Conservation (phyloP, 1,140 invertebrate species). For the Dysdera silvatica region DNA sequence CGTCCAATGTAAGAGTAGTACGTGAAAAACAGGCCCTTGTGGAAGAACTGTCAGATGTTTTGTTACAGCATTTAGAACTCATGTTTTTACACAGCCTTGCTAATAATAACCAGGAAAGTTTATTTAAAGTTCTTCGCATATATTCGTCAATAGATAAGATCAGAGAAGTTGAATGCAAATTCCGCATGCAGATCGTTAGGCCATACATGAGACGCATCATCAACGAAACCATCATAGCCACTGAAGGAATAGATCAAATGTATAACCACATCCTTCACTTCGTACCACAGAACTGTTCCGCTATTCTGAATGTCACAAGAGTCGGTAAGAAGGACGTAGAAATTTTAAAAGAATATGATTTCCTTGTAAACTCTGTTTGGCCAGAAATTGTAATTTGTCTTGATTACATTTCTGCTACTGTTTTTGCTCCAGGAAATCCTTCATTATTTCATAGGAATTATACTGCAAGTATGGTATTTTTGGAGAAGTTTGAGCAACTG, state of each 20-base stretch:
- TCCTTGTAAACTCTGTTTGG: constrained; percentile 82
- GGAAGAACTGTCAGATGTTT: too few species aligned
- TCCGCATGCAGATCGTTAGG: constrained; percentile 61
- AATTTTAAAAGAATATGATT: constrained; percentile 48
- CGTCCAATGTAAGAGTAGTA: too few species aligned
- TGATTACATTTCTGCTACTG: constrained; percentile 64
- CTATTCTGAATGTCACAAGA: constrained; percentile 40
- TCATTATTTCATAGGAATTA: constrained; percentile 59
- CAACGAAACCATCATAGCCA: constrained; percentile 61
- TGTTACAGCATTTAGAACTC: not conserved
- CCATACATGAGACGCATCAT: constrained; percentile 62
- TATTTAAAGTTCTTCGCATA: constrained; percentile 34
- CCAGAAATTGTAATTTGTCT: constrained; percentile 66
- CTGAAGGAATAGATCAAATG: constrained; percentile 62
- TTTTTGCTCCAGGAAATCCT: constrained; percentile 86
- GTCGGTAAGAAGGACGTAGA: not conserved
- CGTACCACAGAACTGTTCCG: constrained; percentile 50
- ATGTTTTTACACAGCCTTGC: constrained; percentile 5
- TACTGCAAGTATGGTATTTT: constrained; percentile 66
- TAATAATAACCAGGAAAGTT: not conserved
- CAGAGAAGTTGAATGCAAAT: constrained; percentile 59
- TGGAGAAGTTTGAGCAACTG: constrained; percentile 62
- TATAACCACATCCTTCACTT: constrained; percentile 65
- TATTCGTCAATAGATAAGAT: constrained; percentile 52
- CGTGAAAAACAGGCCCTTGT: too few species aligned